These are phyloP conservation scores for Eclectus roratus DNA, from an alignment of 2,113 vertebrate species.

Conservation along the genomic window DNA sequence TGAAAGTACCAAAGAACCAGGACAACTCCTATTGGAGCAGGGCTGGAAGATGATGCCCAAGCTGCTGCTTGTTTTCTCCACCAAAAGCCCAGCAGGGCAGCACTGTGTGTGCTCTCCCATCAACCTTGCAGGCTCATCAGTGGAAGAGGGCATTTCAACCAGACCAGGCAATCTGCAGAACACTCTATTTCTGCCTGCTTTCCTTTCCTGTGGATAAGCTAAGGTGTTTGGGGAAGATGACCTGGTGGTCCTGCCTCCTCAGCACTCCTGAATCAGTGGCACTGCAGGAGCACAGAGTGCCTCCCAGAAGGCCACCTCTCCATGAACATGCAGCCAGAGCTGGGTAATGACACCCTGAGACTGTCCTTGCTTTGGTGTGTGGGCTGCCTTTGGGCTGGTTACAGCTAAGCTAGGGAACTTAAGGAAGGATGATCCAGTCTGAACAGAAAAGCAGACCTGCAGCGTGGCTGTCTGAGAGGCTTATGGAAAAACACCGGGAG, in stretches of 20 bases:
- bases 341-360: background rate
- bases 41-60: background rate
- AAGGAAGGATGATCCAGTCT: background rate
- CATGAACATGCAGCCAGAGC: fast-evolving
- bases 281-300: background rate
- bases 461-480: background rate
- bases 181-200: background rate
- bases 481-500: background rate
- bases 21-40: background rate
- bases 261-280: background rate
- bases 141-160: background rate
- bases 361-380: background rate
- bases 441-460: background rate
- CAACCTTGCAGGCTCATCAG: background rate
- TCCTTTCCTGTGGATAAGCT: background rate
- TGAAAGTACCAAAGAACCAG: background rate
- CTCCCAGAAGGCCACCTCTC: background rate
- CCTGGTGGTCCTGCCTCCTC: background rate
- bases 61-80: background rate
- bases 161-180: background rate
- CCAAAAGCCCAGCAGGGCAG: background rate
- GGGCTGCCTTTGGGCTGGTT: background rate
- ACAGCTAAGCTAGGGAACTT: background rate
- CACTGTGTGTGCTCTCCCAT: fast-evolving
- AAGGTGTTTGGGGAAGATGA: background rate